Conservation (phyloP, 2,113 vertebrate species). For the Crypturellus undulatus region DNA sequence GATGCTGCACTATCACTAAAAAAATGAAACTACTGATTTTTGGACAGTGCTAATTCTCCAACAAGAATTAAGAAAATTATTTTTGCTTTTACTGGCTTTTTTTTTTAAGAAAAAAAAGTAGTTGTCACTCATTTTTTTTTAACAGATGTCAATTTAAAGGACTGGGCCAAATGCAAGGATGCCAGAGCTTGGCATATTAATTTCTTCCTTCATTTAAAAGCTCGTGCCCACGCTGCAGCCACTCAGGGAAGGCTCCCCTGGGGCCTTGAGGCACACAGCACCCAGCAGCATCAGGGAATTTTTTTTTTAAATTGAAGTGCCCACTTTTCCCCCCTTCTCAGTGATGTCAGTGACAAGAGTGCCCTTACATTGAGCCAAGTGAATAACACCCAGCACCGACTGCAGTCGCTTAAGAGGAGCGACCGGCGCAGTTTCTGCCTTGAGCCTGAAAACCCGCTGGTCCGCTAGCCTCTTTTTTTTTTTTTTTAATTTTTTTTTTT, state of each 20-base stretch:
- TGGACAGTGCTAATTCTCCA: not conserved
- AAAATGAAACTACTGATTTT: not conserved
- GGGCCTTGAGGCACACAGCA: not conserved
- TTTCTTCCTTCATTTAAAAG: not conserved
- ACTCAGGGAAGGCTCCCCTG: not conserved
- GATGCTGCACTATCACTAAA: not conserved
- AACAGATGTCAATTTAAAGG: not conserved
- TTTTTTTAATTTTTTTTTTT: no score
- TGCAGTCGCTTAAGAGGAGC: not conserved
- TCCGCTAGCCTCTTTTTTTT: no score
- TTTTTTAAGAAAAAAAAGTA: no score
- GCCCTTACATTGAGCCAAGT: accelerated
- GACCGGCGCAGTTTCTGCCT: no score
- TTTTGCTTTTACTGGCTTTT: not conserved
- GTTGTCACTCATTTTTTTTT: no score
- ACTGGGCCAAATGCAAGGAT: not conserved
- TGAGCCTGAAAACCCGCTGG: no score
- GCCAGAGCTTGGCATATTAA: not conserved
- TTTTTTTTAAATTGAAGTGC: not conserved
- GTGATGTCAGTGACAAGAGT: accelerated
- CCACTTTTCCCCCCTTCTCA: not conserved
- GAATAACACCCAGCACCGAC: not conserved
- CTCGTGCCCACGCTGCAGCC: not conserved
- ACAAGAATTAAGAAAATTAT: not conserved
- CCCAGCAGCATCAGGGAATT: no score